A percentile compares a stretch with the other conserved stretches of the same genome.
Evolutionary conservation across 2,888 invertebrate species (phyloP).

Genomic region (Portevinia maculata): DNA sequence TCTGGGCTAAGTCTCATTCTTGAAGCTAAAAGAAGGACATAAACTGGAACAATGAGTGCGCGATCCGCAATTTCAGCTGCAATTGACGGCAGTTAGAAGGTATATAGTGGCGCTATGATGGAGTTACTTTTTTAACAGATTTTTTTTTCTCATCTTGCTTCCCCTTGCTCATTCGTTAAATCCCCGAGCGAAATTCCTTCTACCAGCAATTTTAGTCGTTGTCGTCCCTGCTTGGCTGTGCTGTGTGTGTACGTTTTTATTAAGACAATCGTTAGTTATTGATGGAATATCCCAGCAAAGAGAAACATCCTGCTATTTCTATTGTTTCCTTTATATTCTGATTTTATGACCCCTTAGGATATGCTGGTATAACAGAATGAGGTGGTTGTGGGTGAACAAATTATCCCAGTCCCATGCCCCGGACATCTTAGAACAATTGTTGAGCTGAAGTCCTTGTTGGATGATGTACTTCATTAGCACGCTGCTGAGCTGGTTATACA

Average conservation of each 20-base stretch:
- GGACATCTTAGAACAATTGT: slow-evolving; percentile 33
- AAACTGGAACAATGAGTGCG: slow-evolving; percentile 61
- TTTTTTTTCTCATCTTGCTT: slow-evolving; percentile 6
- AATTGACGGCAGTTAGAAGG: slow-evolving; percentile 59
- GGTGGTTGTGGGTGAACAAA: slow-evolving; percentile 28
- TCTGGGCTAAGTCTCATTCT: slow-evolving; percentile 16
- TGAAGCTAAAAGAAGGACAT: slow-evolving; percentile 45
- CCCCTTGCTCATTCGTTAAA: slow-evolving; percentile 45
- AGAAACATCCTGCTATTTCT: slow-evolving; percentile 57
- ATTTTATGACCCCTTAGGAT: slow-evolving; percentile 61
- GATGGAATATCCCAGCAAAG: slow-evolving; percentile 56
- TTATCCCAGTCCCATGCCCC: background rate
- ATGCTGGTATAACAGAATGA: slow-evolving; percentile 22
- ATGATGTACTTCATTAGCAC: slow-evolving; percentile 55
- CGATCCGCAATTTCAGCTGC: slow-evolving; percentile 62
- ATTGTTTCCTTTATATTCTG: slow-evolving; percentile 59
- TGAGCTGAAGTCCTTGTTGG: slow-evolving; percentile 28
- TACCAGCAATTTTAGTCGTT: slow-evolving; percentile 34
- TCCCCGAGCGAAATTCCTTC: slow-evolving; percentile 48
- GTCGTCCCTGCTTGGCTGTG: slow-evolving; percentile 6
- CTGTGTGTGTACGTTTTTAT: slow-evolving; percentile 50
- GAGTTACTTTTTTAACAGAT: slow-evolving; percentile 24
- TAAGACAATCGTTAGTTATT: slow-evolving; percentile 71
- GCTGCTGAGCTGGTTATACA: slow-evolving; percentile 42
- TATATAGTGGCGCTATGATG: slow-evolving; percentile 51